phyloP scores from a whole-genome alignment of 2,888 invertebrate species.

The Aphelenchoides bicaudatus region DNA sequence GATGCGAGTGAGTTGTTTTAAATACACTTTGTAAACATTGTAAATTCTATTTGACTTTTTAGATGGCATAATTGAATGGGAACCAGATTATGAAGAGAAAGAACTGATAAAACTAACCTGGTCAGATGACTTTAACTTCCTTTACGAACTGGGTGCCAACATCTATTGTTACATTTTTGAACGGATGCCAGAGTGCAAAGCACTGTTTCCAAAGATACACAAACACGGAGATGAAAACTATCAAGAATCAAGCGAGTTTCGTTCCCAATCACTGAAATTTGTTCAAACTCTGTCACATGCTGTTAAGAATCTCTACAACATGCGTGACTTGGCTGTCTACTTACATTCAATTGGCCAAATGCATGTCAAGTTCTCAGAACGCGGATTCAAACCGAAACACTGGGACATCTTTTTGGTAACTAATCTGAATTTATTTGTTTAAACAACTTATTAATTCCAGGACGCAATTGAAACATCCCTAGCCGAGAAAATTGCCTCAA shows the following conservation, averaged over 20 bases:
- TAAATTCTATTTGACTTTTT: too few species aligned
- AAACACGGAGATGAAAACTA: slow-evolving; percentile 46
- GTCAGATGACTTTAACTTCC: slow-evolving; percentile 54
- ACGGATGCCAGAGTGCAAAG: slow-evolving; percentile 47
- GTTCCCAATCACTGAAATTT: slow-evolving; percentile 50
- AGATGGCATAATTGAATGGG: slow-evolving; percentile 51
- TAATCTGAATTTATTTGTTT: too few species aligned
- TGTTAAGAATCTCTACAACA: slow-evolving; percentile 54
- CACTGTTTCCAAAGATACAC: slow-evolving; percentile 48
- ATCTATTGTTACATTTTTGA: slow-evolving; percentile 54
- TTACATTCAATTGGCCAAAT: slow-evolving; percentile 48
- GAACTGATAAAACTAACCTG: slow-evolving; percentile 53
- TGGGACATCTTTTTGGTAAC: slow-evolving; percentile 54
- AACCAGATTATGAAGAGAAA: slow-evolving; percentile 50
- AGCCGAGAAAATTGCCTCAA: slow-evolving; percentile 36
- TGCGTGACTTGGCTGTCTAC: slow-evolving; percentile 38
- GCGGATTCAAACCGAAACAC: slow-evolving; percentile 54
- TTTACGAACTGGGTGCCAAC: slow-evolving; percentile 51
- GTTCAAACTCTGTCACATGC: slow-evolving; percentile 48
- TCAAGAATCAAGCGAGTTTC: slow-evolving; percentile 51
- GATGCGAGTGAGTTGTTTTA: too few species aligned
- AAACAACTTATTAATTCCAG: slow-evolving; percentile 32
- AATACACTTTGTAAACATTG: too few species aligned
- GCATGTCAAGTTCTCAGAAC: slow-evolving; percentile 44
- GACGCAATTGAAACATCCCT: slow-evolving; percentile 53